A percentile compares a stretch with the other conserved stretches of the same genome.
Conservation (phyloP, 2,888 invertebrate species). For the Halictus ligatus region DNA sequence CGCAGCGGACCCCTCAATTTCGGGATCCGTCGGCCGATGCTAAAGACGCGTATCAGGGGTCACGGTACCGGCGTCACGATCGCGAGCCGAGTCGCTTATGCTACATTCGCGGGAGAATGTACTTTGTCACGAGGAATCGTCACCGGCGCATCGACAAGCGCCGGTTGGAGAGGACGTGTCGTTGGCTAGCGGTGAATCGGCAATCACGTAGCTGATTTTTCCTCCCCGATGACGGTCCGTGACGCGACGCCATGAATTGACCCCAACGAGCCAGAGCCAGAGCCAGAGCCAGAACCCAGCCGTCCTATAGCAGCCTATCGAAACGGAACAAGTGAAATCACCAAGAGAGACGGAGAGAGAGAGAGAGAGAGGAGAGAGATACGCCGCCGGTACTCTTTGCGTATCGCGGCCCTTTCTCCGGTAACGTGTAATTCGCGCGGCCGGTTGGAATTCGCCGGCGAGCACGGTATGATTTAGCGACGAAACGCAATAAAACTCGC, state of each 20-base stretch:
- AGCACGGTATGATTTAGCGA: conserved; percentile 73
- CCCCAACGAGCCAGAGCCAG: conserved; percentile 25
- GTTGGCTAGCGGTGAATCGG: conserved; percentile 53
- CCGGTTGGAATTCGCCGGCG: conserved; percentile 68
- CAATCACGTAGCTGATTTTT: conserved; percentile 45
- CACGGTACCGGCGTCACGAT: conserved; percentile 6
- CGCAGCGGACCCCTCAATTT: background rate
- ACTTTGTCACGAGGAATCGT: conserved; percentile 45
- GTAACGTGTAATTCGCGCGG: conserved; percentile 48
- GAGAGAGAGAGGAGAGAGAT: background rate
- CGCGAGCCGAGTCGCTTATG: background rate
- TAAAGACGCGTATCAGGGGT: background rate
- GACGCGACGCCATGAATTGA: conserved; percentile 33
- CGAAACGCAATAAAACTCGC: conserved; percentile 74
- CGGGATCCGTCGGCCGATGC: background rate
- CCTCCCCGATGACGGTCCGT: conserved; percentile 11
- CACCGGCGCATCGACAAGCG: conserved; percentile 34
- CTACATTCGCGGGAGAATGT: conserved; percentile 28
- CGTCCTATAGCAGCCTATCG: conserved; percentile 17
- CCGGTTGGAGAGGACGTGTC: conserved; percentile 24
- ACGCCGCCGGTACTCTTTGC: background rate
- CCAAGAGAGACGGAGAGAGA: background rate
- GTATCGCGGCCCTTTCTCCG: conserved; percentile 19
- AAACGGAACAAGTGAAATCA: conserved; percentile 49
- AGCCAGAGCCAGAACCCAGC: background rate